Percentiles rank a stretch among this genome's conserved stretches.
Evolutionary conservation across 2,797 vertebrate species (phyloP).

Genomic region (Microctenopoma lineatum): DNA sequence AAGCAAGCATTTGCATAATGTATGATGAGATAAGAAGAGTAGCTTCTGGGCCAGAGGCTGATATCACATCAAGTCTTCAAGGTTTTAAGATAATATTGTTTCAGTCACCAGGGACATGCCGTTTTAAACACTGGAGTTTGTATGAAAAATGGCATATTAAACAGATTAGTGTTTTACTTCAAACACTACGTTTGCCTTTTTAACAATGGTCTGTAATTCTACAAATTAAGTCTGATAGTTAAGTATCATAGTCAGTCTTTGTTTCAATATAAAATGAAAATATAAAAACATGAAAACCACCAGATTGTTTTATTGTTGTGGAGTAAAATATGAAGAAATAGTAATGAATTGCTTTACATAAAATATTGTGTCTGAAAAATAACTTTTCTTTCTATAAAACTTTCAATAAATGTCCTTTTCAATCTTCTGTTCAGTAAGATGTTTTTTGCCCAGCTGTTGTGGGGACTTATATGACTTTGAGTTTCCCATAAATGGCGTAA

Average conservation of each 20-base stretch:
- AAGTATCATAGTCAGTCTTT: constrained; percentile 1
- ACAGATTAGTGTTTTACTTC: constrained; percentile 27
- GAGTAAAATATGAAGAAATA: too few species aligned
- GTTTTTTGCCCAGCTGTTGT: background rate
- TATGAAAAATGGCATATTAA: constrained; percentile 24
- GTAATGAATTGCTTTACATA: too few species aligned
- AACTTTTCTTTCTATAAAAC: background rate
- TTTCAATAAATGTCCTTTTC: too few species aligned
- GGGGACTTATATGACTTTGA: background rate
- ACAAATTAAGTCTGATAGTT: background rate
- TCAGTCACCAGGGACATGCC: constrained; percentile 45
- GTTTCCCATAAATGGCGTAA: background rate
- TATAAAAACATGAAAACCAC: too few species aligned
- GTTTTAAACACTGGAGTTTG: constrained; percentile 40
- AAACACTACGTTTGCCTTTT: too few species aligned
- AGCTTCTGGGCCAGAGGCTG: constrained; percentile 44
- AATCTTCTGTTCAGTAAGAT: background rate
- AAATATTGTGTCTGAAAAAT: too few species aligned
- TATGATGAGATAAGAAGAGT: constrained; percentile 42
- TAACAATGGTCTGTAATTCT: constrained; percentile 21
- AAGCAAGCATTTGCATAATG: constrained; percentile 66
- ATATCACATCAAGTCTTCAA: constrained; percentile 48
- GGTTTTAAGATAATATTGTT: constrained; percentile 55
- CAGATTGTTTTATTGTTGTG: too few species aligned
- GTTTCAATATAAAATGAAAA: constrained; percentile 16